A percentile compares a stretch with the other conserved stretches of the same genome.
phyloP scores from a whole-genome alignment of 2,113 vertebrate genomes.

The Ciconia stormi region DNA sequence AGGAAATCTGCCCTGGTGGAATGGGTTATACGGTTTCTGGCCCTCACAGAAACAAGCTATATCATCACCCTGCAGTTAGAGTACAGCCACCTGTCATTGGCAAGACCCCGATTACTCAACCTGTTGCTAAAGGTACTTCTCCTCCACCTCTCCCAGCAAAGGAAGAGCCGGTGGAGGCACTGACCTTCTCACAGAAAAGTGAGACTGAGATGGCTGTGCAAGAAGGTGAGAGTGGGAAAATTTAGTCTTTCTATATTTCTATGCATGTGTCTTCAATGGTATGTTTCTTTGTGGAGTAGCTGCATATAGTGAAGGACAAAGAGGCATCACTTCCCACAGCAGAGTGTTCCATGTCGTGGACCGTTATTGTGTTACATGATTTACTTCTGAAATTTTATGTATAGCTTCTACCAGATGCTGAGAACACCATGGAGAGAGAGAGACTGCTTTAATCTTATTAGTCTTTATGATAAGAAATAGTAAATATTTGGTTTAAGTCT shows the following conservation, averaged over 20 bases:
- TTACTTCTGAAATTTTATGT: not conserved
- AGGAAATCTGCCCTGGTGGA: constrained; percentile 98
- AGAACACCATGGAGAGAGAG: not conserved
- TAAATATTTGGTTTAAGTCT: not conserved
- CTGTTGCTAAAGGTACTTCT: constrained; percentile 83
- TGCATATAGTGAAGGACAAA: not conserved
- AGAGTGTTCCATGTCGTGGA: not conserved
- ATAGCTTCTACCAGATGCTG: not conserved
- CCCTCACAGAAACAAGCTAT: constrained; percentile 86
- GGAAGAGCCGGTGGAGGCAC: constrained; percentile 89
- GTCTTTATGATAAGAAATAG: not conserved
- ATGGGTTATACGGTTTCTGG: constrained; percentile 98
- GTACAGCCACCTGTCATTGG: constrained; percentile 79
- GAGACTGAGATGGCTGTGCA: constrained; percentile 77
- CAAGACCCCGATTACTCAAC: constrained; percentile 82
- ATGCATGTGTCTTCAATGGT: constrained; percentile 24
- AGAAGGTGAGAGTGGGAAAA: constrained; percentile 78
- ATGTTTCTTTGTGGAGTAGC: not conserved
- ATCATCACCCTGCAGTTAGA: constrained; percentile 85
- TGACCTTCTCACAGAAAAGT: constrained; percentile 84
- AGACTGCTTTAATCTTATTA: not conserved
- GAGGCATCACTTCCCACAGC: not conserved
- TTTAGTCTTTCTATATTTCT: constrained; percentile 19
- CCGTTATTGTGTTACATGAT: not conserved
- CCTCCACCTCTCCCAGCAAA: constrained; percentile 87